A percentile compares a stretch with the other conserved stretches of the same genome.
These are phyloP conservation scores for Ornithorhynchus anatinus DNA, from an alignment of 2,113 vertebrate species.

Conservation along the genomic window DNA sequence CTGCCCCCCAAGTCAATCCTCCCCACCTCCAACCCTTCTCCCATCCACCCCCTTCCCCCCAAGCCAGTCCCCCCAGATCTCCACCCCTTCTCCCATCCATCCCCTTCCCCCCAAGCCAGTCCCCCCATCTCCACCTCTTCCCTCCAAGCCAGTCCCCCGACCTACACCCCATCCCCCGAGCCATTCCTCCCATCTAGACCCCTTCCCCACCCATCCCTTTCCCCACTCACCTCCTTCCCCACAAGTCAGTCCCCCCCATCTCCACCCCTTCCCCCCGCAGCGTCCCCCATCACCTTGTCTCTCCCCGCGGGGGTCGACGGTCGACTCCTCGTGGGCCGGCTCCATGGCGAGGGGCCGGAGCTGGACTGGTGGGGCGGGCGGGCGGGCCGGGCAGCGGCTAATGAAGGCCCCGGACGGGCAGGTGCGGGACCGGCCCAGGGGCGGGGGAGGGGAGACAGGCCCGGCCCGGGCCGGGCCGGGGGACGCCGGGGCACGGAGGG, in stretches of 20 bases:
- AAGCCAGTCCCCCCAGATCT: neutral
- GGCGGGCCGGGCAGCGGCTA: too few species aligned
- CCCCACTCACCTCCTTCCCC: too few species aligned
- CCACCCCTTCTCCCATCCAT: neutral
- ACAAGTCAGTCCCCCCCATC: neutral
- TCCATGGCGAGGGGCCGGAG: neutral
- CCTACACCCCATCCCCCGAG: too few species aligned
- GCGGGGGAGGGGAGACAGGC: too few species aligned
- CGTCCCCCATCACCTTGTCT: neutral
- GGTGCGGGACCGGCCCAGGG: neutral
- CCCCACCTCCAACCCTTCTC: neutral
- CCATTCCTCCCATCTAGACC: neutral
- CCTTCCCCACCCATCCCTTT: too few species aligned
- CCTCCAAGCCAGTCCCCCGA: too few species aligned
- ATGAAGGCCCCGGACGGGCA: constrained; percentile 12
- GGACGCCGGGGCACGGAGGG: too few species aligned
- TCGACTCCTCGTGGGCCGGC: neutral
- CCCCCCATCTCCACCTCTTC: neutral
- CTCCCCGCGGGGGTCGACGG: neutral
- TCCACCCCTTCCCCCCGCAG: neutral
- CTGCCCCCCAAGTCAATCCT: too few species aligned
- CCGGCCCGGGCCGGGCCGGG: neutral
- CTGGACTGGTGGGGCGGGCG: neutral
- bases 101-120: neutral
- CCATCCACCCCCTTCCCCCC: neutral